Base-by-base conservation (phyloP, 1,140 invertebrate species). In the Hermatobates lingyangjiaoensis region DNA sequence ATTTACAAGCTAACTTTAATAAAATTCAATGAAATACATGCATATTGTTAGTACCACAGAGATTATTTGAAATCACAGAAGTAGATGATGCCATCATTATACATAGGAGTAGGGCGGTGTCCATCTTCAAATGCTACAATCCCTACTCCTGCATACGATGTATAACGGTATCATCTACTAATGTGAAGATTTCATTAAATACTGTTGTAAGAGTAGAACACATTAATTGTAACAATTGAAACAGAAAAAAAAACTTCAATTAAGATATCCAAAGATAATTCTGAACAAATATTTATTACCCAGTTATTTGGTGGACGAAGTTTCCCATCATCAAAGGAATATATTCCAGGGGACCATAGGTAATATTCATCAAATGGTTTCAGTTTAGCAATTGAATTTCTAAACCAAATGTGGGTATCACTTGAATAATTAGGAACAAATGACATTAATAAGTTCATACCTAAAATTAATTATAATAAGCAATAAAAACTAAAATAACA, bases 381-480 rank as follows among this genome's bases (percentile, higher is more conserved):
- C 21, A 72, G 68, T 48, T 64, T 68, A 15, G 69, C 62, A 1
- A 67, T 63, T 0, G 85, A 87, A 49, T 76, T 72, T 18, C 67
- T 50, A 60, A 90, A 91, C 87, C 87, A 90, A 45, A 74, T 66
- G 56, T 85, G 81, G 52, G 82, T 62, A 60, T 83, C 74, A 57
- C 83, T 85, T 0, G 81, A 80, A 62, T 90, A 84, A 67, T 91
- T 91, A 2, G 86, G 86, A 15, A 90, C 79, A 59, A 90, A 79
- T 61, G 92, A 87, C 63, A 91, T 62, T 15, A 92, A 68, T 2
- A 91, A 62, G 64, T 81, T 83, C 27, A 90, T 72, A 48, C 74
- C 84, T 81, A 56, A 53, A 34, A 56, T 48, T 39, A 18, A 72
- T 70, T 21, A 27, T 50, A 38, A 12, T 49, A 34, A 7, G 50